Conservation (phyloP, 1,140 invertebrate genomes). For the Neodiprion pinetum region DNA sequence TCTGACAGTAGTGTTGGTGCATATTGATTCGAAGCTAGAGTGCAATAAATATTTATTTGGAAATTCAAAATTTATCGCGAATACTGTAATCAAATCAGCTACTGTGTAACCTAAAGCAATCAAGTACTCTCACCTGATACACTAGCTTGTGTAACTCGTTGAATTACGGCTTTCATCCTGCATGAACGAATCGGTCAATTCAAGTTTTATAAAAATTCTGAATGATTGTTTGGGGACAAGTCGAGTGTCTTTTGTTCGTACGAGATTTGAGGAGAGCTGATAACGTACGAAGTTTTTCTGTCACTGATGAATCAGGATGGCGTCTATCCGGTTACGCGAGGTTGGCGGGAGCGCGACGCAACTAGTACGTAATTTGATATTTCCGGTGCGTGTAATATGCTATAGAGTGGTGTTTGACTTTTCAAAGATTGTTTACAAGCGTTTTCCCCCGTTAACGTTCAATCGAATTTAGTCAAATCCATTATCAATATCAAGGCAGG, state of each 20-base stretch:
- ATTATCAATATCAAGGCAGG: conserved; percentile 15
- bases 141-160: conserved; percentile 75
- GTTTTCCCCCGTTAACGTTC: conserved; percentile 27
- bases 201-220: no score
- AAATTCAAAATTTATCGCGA: conserved; percentile 22
- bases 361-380: conserved; percentile 18
- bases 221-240: no score
- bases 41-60: conserved; percentile 16
- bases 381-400: conserved; percentile 41
- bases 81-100: conserved; percentile 26
- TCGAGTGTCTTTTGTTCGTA: no score
- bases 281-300: no score
- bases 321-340: background rate
- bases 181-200: background rate
- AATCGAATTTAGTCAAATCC: background rate
- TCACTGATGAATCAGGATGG: background rate
- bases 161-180: conserved; percentile 76
- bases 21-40: conserved; percentile 7
- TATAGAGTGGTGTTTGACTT: conserved; percentile 45
- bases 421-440: conserved; percentile 57
- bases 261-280: no score
- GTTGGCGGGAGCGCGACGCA: background rate
- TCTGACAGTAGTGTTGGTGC: background rate
- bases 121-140: conserved; percentile 68
- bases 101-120: conserved; percentile 29